Evolutionary conservation across 23 tunicate species (phyloP).

Genomic region (Ascidia mentula): DNA sequence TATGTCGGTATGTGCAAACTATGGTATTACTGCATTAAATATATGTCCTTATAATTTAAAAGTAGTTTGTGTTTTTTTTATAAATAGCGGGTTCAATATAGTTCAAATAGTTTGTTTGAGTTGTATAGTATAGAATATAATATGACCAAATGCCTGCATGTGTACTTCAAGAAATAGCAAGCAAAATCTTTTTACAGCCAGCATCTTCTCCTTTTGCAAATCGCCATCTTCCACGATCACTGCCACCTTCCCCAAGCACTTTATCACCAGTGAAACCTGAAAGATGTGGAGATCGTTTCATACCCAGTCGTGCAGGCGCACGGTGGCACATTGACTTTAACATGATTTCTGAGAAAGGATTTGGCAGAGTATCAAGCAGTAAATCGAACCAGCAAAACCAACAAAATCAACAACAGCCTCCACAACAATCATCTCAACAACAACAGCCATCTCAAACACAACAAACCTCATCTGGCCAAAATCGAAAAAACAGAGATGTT

Average conservation of each 20-base stretch:
- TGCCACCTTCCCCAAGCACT: constrained; percentile 79
- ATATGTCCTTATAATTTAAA: too few relatives aligned
- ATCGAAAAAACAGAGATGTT: constrained; percentile 51
- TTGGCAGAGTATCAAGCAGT: neutral
- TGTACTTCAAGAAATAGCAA: too few relatives aligned
- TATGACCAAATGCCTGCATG: too few relatives aligned
- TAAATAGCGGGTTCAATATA: too few relatives aligned
- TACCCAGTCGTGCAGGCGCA: constrained; percentile 81
- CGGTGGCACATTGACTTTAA: constrained; percentile 91
- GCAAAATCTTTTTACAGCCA: too few relatives aligned
- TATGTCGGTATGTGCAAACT: constrained; percentile 34
- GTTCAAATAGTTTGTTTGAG: too few relatives aligned
- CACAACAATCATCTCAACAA: constrained; percentile 19
- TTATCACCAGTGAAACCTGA: constrained; percentile 82
- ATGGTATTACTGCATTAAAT: too few relatives aligned
- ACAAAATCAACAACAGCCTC: constrained; percentile 39
- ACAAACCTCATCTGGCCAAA: constrained; percentile 34
- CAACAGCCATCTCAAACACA: constrained; percentile 50
- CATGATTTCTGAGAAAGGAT: constrained; percentile 64
- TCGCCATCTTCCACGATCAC: constrained; percentile 65
- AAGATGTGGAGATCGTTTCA: constrained; percentile 80
- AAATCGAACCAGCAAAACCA: neutral
- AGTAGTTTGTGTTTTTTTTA: too few relatives aligned
- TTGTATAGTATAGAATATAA: too few relatives aligned
- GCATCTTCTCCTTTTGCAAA: constrained; percentile 84